Base-by-base conservation (phyloP, 2,888 invertebrate species). In the Limnephilus auricula region DNA sequence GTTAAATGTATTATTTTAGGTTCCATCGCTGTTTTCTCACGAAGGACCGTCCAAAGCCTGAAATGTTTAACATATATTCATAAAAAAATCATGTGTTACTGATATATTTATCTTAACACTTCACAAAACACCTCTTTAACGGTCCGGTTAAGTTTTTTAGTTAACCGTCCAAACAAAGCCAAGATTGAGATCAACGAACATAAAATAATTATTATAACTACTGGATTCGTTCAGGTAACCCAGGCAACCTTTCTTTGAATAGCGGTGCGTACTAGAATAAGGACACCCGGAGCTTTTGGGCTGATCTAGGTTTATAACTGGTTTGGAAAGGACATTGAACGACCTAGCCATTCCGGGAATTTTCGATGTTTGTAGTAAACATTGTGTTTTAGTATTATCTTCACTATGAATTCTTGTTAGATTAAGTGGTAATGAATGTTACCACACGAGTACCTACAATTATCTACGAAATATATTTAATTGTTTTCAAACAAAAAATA, bases 301-400 rank as follows among this genome's bases (percentile, higher is more conserved):
- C 18, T 30, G 50, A 79, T 89, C 90, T 92, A 92, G 91, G 90
- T 91, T 91, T 89, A 87, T 79, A 89, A 91, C 91, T 83, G 82
- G 91, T 92, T 91, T 91, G 91, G 92, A 92, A 92, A 91, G 92
- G 92, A 92, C 92, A 92, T 86, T 92, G 92, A 92, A 91, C 91
- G 92, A 92, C 92, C 92, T 92, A 92, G 92, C 89, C 89, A 13
- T 82, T 25, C 50, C 40, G 3, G 40, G n/a, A 84, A 84, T 18
- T 37, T n/a, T n/a, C n/a, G 32, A 13, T 37, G 84, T 84, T 84
- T 30, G 31, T 31, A 31, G 13, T 80, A 30, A 80, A 80, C 80
- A 80, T 31, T 31, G 50, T 18, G 18, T 65, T 65, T 80, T 30
- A 80, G 5, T 31, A 2, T 37, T 65, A n/a, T n/a, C n/a, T 65